Evolutionary conservation across 2,888 invertebrate genomes (phyloP), one percentile per base, ranked within the genome.

Genomic region (Amphipyra tragopoginis): DNA sequence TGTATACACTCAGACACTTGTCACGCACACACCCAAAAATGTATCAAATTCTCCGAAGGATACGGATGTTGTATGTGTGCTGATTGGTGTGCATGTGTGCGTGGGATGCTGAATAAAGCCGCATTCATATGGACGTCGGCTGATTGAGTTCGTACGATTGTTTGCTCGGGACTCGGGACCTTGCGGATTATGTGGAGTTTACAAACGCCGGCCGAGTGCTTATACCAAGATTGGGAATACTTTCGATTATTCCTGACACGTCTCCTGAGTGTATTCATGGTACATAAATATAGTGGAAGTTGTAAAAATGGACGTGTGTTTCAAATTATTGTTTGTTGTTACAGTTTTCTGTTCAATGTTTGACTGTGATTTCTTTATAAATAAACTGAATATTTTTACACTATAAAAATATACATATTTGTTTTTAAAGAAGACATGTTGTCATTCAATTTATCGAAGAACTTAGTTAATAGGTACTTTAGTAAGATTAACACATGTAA

Each of bases 21-120:
- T 73, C 60, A 78, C 75, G 66, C 81, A 81, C 84, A 81, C 86
- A 76, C 58, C 65, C 56, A 62, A 49, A 59, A 56, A 70, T 66
- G 79, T 90, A 86, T 88, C 86, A 89, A 87, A 86, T 88, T 83
- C 80, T 82, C 81, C 82, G 80, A 79, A 84, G 80, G 80, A 81
- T 81, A 68, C 63, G 73, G 54, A 63, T 50, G 59, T 71, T 72
- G 77, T 79, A 79, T 73, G 77, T 62, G 76, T 58, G 75, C 45
- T 68, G 63, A 61, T 60, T 65, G 40, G 72, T 59, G 71, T 56
- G 77, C 40, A 13, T 81, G 89, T 88, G 86, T 86, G 88, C 51
- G 88, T 79, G 83, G 89, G 92, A 93, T 89, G 91, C 92, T 92
- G 93, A 68, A 72, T 88, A 87, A 91, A 79, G 92, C 76, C 72